These are phyloP conservation scores for Siniperca obscura DNA, from an alignment of 2,797 vertebrate species.

Conservation along the genomic window DNA sequence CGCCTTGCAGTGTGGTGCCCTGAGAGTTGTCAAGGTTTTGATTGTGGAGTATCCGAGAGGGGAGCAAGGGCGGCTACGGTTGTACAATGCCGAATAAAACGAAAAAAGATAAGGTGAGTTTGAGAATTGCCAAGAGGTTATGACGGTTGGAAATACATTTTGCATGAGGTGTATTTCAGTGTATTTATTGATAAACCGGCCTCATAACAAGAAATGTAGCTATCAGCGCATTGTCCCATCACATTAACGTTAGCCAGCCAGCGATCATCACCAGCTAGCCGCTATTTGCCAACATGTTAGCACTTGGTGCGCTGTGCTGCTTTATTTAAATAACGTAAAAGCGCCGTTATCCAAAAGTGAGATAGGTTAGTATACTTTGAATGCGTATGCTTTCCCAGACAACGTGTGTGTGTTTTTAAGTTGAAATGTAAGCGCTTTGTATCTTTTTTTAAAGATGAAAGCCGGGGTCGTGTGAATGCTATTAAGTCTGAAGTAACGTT, in stretches of 20 bases:
- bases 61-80: constrained; percentile 77
- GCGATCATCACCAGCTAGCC: constrained; percentile 60
- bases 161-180: fast-evolving
- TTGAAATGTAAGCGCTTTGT: not conserved
- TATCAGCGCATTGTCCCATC: constrained; percentile 58
- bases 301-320: not conserved
- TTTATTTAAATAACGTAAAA: not conserved
- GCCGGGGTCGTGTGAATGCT: constrained; percentile 26
- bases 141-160: not conserved
- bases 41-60: constrained; percentile 70
- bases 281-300: constrained; percentile 54
- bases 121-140: fast-evolving
- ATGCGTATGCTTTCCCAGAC: not conserved
- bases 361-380: not conserved
- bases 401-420: not conserved
- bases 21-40: constrained; percentile 76
- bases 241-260: constrained; percentile 58
- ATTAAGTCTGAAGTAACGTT: constrained; percentile 32
- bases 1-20: constrained; percentile 64
- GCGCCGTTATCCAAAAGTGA: not conserved
- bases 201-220: constrained; percentile 16
- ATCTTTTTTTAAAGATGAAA: not conserved
- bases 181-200: not conserved
- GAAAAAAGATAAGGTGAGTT: constrained; percentile 88
- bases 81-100: constrained; percentile 89